A percentile compares a stretch with the other conserved stretches of the same genome.
phyloP scores from a whole-genome alignment of 64 coral and sea anemone species.

The Dendronephthya gigantea region DNA sequence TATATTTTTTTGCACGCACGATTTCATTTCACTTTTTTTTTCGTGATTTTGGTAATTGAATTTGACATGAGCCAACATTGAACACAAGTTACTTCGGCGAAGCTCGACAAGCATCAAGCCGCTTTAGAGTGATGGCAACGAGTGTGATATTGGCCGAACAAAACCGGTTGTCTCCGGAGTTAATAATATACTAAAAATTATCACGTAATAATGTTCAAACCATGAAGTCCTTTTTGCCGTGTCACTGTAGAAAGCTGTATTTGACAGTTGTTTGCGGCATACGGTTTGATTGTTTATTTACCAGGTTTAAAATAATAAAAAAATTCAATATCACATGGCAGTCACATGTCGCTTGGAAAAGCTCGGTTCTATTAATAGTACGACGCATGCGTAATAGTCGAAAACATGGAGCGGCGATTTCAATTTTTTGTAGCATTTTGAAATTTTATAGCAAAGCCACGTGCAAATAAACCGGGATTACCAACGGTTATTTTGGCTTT shows the following conservation, averaged over 20 bases:
- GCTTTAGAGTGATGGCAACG: too few species aligned
- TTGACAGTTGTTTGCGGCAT: neutral
- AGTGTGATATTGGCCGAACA: too few species aligned
- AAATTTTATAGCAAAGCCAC: neutral
- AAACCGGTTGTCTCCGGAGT: neutral
- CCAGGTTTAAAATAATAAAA: neutral
- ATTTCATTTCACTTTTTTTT: too few species aligned
- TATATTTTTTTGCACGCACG: too few species aligned
- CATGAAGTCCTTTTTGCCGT: too few species aligned
- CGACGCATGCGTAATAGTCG: neutral
- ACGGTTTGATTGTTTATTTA: neutral
- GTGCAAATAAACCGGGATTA: neutral
- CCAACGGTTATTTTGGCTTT: neutral
- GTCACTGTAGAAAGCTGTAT: neutral
- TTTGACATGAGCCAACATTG: too few species aligned
- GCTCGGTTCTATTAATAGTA: neutral
- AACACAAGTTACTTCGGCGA: too few species aligned
- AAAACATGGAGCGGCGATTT: neutral
- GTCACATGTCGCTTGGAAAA: neutral
- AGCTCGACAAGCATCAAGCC: too few species aligned
- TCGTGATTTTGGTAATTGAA: too few species aligned
- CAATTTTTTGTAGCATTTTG: neutral
- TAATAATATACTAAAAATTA: too few species aligned
- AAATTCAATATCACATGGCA: neutral
- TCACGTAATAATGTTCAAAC: too few species aligned